Evolutionary conservation across 2,113 vertebrate genomes (phyloP), one percentile per base, ranked within the genome.

Genomic region (Oenanthe melanoleuca): DNA sequence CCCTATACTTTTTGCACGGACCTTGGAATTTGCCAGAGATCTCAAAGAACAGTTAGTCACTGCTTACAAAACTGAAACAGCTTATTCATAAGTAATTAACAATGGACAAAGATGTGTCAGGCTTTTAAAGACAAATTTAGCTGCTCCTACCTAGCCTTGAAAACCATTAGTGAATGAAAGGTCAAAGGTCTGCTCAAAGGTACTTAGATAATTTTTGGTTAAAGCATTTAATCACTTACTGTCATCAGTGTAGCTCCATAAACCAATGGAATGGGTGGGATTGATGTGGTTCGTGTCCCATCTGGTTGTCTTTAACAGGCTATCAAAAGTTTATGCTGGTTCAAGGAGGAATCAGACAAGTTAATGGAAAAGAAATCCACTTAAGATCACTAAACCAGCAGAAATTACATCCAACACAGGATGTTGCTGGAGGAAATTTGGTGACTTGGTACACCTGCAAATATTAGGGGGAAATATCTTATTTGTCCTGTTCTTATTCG

Each of bases 141-240:
- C 64, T 94, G 73, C 33, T 71, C 42, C 65, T 59, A 42, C 38
- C 52, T 74, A 57, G 55, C 56, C 47, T 59, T 78, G 38, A 85
- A 42, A 33, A 64, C 37, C 44, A 71, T 71, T 66, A 88, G 20
- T 0, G 0, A 94, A 38, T 55, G 33, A 44, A 93, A 92, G 21
- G 16, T 34, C 44, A 81, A 81, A 94, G 29, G 61, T 28, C 61
- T 79, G 56, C 34, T 87, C 61, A 71, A 72, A n/a, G 23, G 52
- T 55, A 94, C 29, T 71, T n/a, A 64, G 45, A 65, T 57, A 0
- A 13, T 21, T 78, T 93, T 89, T 87, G 15, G n/a, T 78, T 89
- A 84, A 93, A 92, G 57, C 38, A 63, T 73, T 95, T 89, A 87
- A 92, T 60, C 50, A 61, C 72, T 45, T 65, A 77, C 83, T 83